phyloP scores from a whole-genome alignment of 2,797 vertebrate genomes.

The Hippopotamyrus pictus region DNA sequence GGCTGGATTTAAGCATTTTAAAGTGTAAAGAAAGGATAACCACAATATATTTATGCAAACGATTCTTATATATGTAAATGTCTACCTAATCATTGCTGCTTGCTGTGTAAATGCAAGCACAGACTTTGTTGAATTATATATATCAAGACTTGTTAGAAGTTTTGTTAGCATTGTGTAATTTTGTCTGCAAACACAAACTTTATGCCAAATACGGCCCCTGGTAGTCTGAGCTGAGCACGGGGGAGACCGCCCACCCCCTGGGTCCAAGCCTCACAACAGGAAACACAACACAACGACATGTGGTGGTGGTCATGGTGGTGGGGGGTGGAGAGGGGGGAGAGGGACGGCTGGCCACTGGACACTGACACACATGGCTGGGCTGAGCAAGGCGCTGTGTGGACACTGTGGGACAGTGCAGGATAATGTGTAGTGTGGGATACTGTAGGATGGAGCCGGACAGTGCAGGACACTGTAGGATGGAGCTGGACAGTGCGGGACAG shows the following conservation, averaged over 20 bases:
- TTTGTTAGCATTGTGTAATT: background rate
- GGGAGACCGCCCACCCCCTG: background rate
- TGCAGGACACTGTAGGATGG: conserved; percentile 27
- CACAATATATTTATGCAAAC: background rate
- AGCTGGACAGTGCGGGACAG: conserved; percentile 9
- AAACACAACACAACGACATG: background rate
- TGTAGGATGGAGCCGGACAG: conserved; percentile 14
- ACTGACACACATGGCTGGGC: background rate
- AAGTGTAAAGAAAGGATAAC: background rate
- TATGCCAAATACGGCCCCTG: background rate
- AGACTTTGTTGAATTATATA: background rate
- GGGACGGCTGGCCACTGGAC: conserved; percentile 2
- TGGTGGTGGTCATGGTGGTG: background rate
- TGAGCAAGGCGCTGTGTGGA: conserved; percentile 10
- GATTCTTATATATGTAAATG: background rate
- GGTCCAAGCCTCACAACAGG: background rate
- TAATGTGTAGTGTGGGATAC: conserved; percentile 26
- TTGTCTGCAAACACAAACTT: background rate
- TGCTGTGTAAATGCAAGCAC: background rate
- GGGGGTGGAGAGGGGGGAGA: background rate
- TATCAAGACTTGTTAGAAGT: background rate
- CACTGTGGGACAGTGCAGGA: background rate
- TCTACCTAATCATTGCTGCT: background rate
- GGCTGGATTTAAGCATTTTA: background rate
- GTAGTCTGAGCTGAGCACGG: background rate